Evolutionary conservation across 2,888 invertebrate genomes (phyloP).

Genomic region (Seira ritae): DNA sequence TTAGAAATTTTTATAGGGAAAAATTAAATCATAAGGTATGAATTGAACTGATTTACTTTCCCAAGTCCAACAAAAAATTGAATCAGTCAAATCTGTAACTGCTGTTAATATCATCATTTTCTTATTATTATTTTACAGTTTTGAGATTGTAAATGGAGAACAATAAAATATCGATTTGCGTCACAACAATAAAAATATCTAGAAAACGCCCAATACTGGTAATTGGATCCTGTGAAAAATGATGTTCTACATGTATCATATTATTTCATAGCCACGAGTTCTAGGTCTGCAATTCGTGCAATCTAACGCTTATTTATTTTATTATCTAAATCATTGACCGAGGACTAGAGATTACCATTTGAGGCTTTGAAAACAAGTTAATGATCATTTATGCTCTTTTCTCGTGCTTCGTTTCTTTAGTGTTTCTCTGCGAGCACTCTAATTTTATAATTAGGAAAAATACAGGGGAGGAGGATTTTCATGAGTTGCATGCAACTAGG

Average conservation of each 20-base stretch:
- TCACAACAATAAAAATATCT: not conserved
- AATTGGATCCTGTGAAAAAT: not conserved
- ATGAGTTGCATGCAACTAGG: too few species aligned
- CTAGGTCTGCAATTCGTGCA: not conserved
- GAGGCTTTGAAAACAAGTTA: not conserved
- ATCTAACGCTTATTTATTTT: not conserved
- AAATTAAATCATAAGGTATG: not conserved
- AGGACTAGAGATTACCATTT: not conserved
- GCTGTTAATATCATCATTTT: too few species aligned
- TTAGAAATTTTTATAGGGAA: not conserved
- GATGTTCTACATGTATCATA: not conserved
- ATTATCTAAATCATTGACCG: not conserved
- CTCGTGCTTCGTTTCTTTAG: not conserved
- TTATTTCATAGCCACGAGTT: not conserved
- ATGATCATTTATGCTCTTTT: not conserved
- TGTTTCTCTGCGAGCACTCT: not conserved
- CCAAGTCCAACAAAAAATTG: not conserved
- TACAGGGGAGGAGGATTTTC: too few species aligned
- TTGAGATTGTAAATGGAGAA: not conserved
- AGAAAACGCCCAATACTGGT: not conserved
- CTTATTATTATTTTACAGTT: not conserved
- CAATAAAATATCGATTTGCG: not conserved
- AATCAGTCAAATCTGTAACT: not conserved
- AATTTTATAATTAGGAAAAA: too few species aligned
- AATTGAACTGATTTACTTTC: constrained; percentile 2